These are phyloP conservation scores for Hippoglossus stenolepis DNA, from an alignment of 2,113 vertebrate genomes.

Conservation along the genomic window DNA sequence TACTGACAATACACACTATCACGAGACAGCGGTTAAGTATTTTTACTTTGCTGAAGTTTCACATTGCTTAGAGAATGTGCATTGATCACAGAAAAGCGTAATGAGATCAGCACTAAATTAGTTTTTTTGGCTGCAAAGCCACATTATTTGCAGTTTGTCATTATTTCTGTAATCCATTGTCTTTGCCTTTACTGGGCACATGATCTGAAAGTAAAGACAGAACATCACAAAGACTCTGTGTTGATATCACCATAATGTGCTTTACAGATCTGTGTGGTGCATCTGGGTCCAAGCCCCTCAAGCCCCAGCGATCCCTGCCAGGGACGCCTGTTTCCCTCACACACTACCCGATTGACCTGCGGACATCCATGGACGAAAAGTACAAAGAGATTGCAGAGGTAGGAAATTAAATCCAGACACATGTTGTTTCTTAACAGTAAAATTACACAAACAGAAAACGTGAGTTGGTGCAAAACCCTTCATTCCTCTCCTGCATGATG, in stretches of 20 bases:
- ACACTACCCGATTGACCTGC: constrained; percentile 89
- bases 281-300: constrained; percentile 83
- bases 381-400: constrained; percentile 98
- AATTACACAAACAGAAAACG: background rate
- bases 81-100: background rate
- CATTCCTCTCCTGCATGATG: too few relatives aligned
- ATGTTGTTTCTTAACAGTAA: background rate
- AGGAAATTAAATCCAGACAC: constrained; percentile 25
- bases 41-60: too few relatives aligned
- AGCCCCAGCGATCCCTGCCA: constrained; percentile 89
- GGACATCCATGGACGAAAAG: constrained; percentile 95
- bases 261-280: constrained; percentile 82
- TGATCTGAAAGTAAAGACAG: background rate
- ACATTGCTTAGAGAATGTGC: background rate
- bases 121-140: too few relatives aligned
- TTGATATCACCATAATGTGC: background rate
- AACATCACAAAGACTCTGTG: background rate
- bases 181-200: background rate
- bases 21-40: too few relatives aligned
- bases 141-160: background rate
- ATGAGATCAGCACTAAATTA: too few relatives aligned
- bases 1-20: too few relatives aligned
- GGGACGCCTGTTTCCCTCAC: constrained; percentile 87
- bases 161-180: background rate
- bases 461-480: too few relatives aligned